A percentile compares a stretch with the other conserved stretches of the same genome.
These are phyloP conservation scores for Tinea semifulvella DNA, from an alignment of 2,888 invertebrate species.

Conservation along the genomic window DNA sequence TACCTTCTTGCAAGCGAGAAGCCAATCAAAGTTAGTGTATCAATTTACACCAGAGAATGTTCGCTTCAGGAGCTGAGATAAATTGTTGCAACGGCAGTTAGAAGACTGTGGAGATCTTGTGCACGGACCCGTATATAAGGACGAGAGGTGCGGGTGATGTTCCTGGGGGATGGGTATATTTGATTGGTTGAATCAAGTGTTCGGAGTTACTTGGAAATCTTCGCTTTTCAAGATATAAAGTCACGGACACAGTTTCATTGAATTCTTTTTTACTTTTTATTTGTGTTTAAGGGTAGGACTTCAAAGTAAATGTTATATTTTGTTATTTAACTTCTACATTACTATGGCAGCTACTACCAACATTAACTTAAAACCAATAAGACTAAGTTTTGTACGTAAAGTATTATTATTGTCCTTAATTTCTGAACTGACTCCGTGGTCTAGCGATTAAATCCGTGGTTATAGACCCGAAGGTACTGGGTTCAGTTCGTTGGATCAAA, in stretches of 20 bases:
- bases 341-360: no score
- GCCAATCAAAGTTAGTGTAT: constrained; percentile 4
- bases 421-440: no score
- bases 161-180: constrained; percentile 61
- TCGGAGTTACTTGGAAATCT: constrained; percentile 65
- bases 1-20: background rate
- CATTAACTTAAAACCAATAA: no score
- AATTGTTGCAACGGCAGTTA: constrained; percentile 31
- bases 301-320: no score
- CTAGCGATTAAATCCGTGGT: no score
- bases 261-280: no score
- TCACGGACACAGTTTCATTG: constrained; percentile 37
- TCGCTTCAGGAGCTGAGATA: constrained; percentile 22
- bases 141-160: constrained; percentile 57
- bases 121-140: constrained; percentile 51
- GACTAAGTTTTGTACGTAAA: no score
- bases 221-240: constrained; percentile 52
- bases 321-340: no score
- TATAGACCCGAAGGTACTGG: no score
- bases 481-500: no score
- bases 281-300: no score
- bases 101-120: constrained; percentile 42
- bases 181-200: constrained; percentile 74
- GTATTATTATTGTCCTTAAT: no score
- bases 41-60: constrained; percentile 1